Evolutionary conservation across 2,113 vertebrate species (phyloP), one percentile per base, ranked within the genome.

Genomic region (Eolophus roseicapilla): DNA sequence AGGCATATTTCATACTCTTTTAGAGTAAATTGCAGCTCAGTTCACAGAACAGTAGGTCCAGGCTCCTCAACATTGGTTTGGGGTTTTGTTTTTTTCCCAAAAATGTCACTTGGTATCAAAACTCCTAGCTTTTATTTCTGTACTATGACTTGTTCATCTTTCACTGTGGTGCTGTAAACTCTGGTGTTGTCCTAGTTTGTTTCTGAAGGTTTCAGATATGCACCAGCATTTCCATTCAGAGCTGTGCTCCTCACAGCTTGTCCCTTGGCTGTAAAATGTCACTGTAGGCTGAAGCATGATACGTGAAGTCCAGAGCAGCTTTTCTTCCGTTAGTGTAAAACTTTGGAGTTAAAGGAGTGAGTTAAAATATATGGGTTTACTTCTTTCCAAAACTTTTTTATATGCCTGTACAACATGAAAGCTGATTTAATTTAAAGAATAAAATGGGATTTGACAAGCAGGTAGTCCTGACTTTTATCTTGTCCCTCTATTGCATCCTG

Each of bases 101-200:
- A 24, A 10, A 57, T 43, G 37, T 52, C 17, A 4, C 4, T 16
- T 44, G 10, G 9, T 63, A 7, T 47, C 4, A 1, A 53, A 41
- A 11, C 29, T 53, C 7, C 33, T 29, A 6, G 16, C 47, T 85
- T 57, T 71, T 33, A 6, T 33, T 49, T 82, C 21, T 31, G 10
- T 24, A 4, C 18, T 0, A 0, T 43, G 60, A 29, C 13, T 39
- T 28, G 25, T 69, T 67, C 20, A 0, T 24, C 31, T 44, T 69
- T 52, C 44, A 16, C 37, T 83, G 37, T 24, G 2, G 19, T 11
- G 29, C 18, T 20, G 55, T 31, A 25, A 64, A 13, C 11, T 75
- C 37, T 71, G 25, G 25, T 1, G 1, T 27, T 43, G 35, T 17
- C 35, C 19, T 3, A 31, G n/a, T 39, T 55, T 10, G 11, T 35